phyloP scores from a whole-genome alignment of 2,113 vertebrate species.

The Onychostoma macrolepis region DNA sequence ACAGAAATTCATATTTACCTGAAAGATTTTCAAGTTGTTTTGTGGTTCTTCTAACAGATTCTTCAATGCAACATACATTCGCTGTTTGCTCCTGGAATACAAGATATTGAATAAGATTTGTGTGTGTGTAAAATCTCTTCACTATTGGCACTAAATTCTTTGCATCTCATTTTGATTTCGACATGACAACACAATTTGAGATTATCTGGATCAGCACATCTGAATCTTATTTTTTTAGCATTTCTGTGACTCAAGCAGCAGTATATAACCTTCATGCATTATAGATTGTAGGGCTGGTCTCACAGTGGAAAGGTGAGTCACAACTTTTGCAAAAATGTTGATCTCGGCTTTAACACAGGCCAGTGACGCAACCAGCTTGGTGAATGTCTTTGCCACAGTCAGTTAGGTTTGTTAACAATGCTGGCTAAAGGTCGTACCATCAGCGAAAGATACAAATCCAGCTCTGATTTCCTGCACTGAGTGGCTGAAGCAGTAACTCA shows the following conservation, averaged over 20 bases:
- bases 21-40: slow-evolving; percentile 99
- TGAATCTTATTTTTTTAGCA: background rate
- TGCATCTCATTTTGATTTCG: background rate
- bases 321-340: background rate
- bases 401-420: background rate
- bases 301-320: background rate
- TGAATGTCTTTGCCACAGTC: background rate
- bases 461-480: background rate
- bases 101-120: background rate
- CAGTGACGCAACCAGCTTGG: background rate
- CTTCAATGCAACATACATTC: slow-evolving; percentile 96
- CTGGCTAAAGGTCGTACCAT: background rate
- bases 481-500: slow-evolving; percentile 68
- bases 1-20: slow-evolving; percentile 75
- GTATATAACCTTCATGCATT: background rate
- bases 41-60: slow-evolving; percentile 95
- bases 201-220: background rate
- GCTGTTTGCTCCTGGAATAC: slow-evolving; percentile 86
- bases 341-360: background rate
- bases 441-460: background rate
- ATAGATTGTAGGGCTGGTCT: background rate
- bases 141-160: background rate
- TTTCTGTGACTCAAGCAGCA: background rate
- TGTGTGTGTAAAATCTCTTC: background rate
- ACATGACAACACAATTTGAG: background rate